Conservation (phyloP, 2,797 vertebrate species). For the Threskiornis aethiopicus region DNA sequence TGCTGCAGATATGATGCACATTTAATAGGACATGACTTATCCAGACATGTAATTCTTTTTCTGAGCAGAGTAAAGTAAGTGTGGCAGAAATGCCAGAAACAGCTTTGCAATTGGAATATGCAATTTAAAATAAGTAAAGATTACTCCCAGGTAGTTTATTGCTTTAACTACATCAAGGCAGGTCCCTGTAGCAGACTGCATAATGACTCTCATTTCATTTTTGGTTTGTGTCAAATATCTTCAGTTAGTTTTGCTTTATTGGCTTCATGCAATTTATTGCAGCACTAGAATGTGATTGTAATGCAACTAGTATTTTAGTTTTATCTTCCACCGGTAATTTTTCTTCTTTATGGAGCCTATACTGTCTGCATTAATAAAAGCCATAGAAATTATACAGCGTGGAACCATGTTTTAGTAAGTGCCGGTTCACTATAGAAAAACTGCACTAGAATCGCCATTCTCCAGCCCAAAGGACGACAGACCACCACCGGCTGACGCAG, state of each 20-base stretch:
- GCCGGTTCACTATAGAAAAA: slow-evolving; percentile 32
- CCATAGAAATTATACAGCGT: slow-evolving; percentile 71
- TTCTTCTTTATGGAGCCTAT: slow-evolving; percentile 77
- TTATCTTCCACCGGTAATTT: slow-evolving; percentile 76
- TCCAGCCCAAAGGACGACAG: not conserved
- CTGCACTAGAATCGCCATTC: not conserved
- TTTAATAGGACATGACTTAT: slow-evolving; percentile 69
- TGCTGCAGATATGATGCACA: slow-evolving; percentile 50
- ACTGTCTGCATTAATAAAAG: slow-evolving; percentile 75
- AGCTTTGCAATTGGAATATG: slow-evolving; percentile 75
- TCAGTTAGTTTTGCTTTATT: slow-evolving; percentile 81
- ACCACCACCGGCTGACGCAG: rapidly evolving
- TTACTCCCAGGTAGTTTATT: slow-evolving; percentile 79
- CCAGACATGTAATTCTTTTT: slow-evolving; percentile 67
- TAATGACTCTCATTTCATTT: slow-evolving; percentile 77
- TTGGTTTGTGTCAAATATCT: slow-evolving; percentile 80
- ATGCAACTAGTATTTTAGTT: slow-evolving; percentile 77
- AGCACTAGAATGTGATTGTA: slow-evolving; percentile 75
- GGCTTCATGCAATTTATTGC: slow-evolving; percentile 75
- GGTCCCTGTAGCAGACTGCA: slow-evolving; percentile 68
- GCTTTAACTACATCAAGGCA: slow-evolving; percentile 75
- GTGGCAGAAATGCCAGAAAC: slow-evolving; percentile 74
- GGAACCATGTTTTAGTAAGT: slow-evolving; percentile 63
- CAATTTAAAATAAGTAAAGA: slow-evolving; percentile 79
- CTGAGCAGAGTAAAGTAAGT: slow-evolving; percentile 59